These are phyloP conservation scores for Intellagama lesueurii DNA, from an alignment of 2,797 vertebrate genomes.

Conservation along the genomic window DNA sequence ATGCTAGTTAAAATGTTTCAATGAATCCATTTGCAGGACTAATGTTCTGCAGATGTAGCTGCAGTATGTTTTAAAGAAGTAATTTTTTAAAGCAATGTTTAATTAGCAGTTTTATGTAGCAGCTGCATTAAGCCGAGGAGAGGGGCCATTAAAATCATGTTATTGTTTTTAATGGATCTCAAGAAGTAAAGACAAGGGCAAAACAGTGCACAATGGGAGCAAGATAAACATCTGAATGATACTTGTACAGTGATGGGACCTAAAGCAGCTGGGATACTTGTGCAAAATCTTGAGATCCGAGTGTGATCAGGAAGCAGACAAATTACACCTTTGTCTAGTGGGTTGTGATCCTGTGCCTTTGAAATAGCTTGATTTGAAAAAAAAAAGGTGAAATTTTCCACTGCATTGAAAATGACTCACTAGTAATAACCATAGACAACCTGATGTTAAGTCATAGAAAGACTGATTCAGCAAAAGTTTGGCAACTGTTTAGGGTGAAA, in stretches of 20 bases:
- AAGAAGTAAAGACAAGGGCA: conserved; percentile 40
- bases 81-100: conserved; percentile 56
- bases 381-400: neutral
- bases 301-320: neutral
- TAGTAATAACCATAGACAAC: neutral
- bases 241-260: neutral
- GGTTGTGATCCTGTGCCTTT: neutral
- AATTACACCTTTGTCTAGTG: too few relatives aligned
- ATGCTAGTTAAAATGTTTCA: neutral
- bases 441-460: neutral
- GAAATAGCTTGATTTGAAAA: neutral
- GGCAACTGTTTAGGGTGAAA: too few relatives aligned
- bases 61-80: conserved; percentile 65
- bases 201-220: neutral
- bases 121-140: conserved; percentile 29
- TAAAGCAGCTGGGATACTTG: neutral
- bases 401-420: neutral
- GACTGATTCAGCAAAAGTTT: too few relatives aligned
- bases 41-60: conserved; percentile 56
- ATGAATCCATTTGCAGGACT: conserved; percentile 46
- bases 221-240: neutral
- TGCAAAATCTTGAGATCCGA: neutral
- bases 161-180: conserved; percentile 63
- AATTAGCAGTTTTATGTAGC: conserved; percentile 55
- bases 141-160: conserved; percentile 47